Conservation (phyloP, 2,113 vertebrate genomes). For the Serinus canaria region DNA sequence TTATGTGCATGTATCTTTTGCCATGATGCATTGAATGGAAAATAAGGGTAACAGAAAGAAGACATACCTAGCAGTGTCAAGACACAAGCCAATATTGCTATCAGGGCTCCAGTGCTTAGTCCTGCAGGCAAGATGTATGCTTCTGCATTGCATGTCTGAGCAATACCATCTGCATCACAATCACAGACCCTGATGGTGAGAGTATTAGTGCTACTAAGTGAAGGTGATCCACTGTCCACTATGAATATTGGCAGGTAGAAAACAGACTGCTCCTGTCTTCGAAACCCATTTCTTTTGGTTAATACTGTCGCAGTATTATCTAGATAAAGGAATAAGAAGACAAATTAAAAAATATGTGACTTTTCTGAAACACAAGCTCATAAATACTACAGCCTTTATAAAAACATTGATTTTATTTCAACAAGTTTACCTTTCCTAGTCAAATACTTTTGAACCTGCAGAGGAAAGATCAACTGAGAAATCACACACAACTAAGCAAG, state of each 20-base stretch:
- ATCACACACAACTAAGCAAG: background rate
- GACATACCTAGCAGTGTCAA: conserved; percentile 89
- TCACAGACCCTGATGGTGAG: conserved; percentile 92
- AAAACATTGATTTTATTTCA: background rate
- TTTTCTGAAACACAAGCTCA: background rate
- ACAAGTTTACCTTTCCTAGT: background rate
- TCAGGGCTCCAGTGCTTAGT: conserved; percentile 91
- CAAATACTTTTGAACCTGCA: background rate
- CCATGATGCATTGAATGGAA: background rate
- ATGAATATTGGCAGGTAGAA: conserved; percentile 92
- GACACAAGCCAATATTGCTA: conserved; percentile 93
- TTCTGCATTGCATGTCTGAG: conserved; percentile 89
- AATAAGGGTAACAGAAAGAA: background rate
- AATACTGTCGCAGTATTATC: conserved; percentile 93
- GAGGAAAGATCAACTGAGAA: background rate
- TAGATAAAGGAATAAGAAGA: conserved; percentile 55
- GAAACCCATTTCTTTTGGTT: conserved; percentile 87
- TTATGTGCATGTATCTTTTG: background rate
- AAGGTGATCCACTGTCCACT: conserved; percentile 89
- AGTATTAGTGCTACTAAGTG: conserved; percentile 94
- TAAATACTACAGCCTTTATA: background rate
- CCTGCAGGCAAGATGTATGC: conserved; percentile 87
- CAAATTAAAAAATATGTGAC: background rate
- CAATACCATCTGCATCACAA: conserved; percentile 84
- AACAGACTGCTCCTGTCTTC: conserved; percentile 86